These are phyloP conservation scores for Antitype chi DNA, from an alignment of 2,888 invertebrate genomes.

Conservation along the genomic window DNA sequence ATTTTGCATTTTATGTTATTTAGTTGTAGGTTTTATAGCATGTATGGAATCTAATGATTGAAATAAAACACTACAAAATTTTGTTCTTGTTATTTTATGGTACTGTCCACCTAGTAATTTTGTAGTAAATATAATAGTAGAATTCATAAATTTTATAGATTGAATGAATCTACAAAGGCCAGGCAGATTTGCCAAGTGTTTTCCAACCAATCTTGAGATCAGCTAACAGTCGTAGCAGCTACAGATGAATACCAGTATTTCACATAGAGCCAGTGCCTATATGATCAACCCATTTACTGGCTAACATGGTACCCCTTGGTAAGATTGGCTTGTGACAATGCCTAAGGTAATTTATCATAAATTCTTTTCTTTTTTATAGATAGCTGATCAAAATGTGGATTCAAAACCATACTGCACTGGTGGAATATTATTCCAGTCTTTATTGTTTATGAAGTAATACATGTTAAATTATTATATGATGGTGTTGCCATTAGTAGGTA, in stretches of 20 bases:
- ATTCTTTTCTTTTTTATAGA: too few species aligned
- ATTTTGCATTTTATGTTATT: conserved; percentile 87
- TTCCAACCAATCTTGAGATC: neutral
- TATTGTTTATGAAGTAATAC: neutral
- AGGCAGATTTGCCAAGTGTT: neutral
- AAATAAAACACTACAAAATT: conserved; percentile 70
- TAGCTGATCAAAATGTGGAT: neutral
- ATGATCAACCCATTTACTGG: too few species aligned
- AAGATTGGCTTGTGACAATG: too few species aligned
- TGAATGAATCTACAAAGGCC: too few species aligned
- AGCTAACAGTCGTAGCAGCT: neutral
- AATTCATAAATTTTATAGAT: too few species aligned
- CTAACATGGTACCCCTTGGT: too few species aligned
- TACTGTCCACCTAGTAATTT: too few species aligned
- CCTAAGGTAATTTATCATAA: too few species aligned
- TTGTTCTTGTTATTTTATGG: conserved; percentile 5
- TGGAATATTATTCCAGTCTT: neutral
- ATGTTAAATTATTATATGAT: neutral
- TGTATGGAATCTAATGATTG: conserved; percentile 78
- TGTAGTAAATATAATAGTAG: too few species aligned
- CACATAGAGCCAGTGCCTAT: too few species aligned
- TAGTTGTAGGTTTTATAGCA: conserved; percentile 86
- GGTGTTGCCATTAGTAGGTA: neutral
- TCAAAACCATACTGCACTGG: neutral
- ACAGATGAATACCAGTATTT: neutral